A percentile compares a stretch with the other conserved stretches of the same genome.
Evolutionary conservation across 2,113 vertebrate genomes (phyloP).

Genomic region (Suricata suricatta): DNA sequence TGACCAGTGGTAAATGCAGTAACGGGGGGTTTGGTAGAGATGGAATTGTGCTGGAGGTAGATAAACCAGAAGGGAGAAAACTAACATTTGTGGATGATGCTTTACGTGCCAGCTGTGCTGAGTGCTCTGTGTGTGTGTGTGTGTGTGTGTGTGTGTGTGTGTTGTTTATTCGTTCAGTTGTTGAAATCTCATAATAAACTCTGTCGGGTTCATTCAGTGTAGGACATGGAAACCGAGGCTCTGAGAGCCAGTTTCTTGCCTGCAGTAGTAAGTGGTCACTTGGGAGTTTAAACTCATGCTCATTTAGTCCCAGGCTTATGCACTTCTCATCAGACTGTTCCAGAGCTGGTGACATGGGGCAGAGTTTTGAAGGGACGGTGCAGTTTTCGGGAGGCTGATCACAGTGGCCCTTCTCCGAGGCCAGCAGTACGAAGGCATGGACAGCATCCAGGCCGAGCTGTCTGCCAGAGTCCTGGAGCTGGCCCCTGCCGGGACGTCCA

Average conservation of each 20-base stretch:
- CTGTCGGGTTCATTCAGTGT: neutral
- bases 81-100: neutral
- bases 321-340: neutral
- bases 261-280: neutral
- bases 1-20: neutral
- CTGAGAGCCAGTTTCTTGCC: neutral
- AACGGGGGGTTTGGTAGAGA: neutral
- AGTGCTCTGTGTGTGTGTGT: neutral
- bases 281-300: neutral
- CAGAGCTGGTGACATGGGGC: no score
- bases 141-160: no score
- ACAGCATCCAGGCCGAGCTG: constrained; percentile 92
- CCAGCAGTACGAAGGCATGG: constrained; percentile 93
- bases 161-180: neutral
- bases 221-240: neutral
- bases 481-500: constrained; percentile 90
- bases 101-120: neutral
- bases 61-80: neutral
- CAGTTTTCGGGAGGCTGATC: constrained; percentile 91
- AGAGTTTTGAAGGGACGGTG: constrained; percentile 75
- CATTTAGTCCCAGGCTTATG: neutral
- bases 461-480: constrained; percentile 97
- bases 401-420: constrained; percentile 94
- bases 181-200: neutral
- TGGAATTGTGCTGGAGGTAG: neutral